Evolutionary conservation across 2,797 vertebrate genomes (phyloP), one percentile per base, ranked within the genome.

Genomic region (Cyprinella venusta): DNA sequence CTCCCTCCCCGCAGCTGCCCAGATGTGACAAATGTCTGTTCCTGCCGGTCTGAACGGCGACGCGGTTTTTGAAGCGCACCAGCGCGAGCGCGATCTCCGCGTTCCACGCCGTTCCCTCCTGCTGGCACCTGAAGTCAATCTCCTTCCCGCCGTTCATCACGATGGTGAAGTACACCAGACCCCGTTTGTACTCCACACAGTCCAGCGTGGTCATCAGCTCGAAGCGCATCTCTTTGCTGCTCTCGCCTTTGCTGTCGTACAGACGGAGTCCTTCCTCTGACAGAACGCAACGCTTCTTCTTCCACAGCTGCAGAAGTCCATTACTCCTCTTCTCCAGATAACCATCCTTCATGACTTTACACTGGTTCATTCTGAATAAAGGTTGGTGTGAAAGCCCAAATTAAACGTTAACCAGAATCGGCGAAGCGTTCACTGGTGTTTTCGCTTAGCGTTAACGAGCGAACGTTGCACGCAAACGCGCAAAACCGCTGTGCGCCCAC

Each of bases 221-320:
- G 18, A 98, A 98, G 91, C 92, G 94, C 70, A 98, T 94, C 94
- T 97, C 96, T 89, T 98, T 98, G 0, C 93, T 86, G 76, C 92
- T 90, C 76, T 91, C 86, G 64, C 88, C 87, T 79, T 88, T 92
- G 82, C 90, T 89, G 86, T 82, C 87, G 79, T 89, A 95, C 78
- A 98, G 93, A 68, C 95, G 95, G 90, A 98, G 91, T 9, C 96
- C 97, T 38, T 95, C 95, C 77, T 98, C 97, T 0, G 96, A 95
- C 85, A 98, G 94, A 81, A 97, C 93, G 91, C 97, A 98, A 61
- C 95, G 95, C 88, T 98, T 98, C 87, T 94, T 96, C 92, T 98
- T 97, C 97, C 97, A 98, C 83, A 96, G 94, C 93, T 97, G 97
- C 90, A 98, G 94, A 78, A 98, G 95, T 6, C 97, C 97, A 68